These are phyloP conservation scores for Enteromius fasciolatus DNA, from an alignment of 2,797 vertebrate species.

Conservation along the genomic window DNA sequence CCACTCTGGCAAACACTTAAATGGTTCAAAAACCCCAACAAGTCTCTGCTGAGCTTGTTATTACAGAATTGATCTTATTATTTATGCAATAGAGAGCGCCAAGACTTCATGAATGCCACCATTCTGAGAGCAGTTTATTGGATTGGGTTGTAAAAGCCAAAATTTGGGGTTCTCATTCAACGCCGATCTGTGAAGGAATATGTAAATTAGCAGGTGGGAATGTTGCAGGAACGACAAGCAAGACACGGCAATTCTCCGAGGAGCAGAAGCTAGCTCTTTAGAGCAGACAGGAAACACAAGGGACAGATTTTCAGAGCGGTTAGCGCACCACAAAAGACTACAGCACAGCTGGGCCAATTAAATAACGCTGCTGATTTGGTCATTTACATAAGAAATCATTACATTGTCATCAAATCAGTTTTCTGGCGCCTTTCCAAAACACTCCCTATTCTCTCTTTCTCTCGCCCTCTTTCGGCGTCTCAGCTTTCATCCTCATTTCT, in stretches of 20 bases:
- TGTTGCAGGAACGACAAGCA: conserved; percentile 28
- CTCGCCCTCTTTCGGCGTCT: conserved; percentile 21
- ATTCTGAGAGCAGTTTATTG: conserved; percentile 11
- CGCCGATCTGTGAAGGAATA: conserved; percentile 27
- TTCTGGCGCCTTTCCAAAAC: conserved; percentile 59
- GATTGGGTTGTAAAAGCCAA: conserved; percentile 22
- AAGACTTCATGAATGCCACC: conserved; percentile 1
- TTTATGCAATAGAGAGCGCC: conserved; percentile 30
- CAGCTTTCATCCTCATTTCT: conserved; percentile 33
- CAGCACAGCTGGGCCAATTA: conserved; percentile 66
- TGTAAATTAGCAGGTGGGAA: conserved; percentile 51
- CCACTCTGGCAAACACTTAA: background rate
- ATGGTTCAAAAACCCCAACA: background rate
- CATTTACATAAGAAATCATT: conserved; percentile 61
- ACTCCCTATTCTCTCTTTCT: conserved; percentile 39
- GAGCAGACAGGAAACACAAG: conserved; percentile 43
- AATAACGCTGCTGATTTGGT: conserved; percentile 62
- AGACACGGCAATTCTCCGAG: conserved; percentile 35
- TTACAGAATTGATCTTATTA: conserved; percentile 29
- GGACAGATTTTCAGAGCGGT: conserved; percentile 53
- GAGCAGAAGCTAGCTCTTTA: conserved; percentile 44
- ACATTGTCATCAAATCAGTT: conserved; percentile 58
- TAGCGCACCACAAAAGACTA: conserved; percentile 54
- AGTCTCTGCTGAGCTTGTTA: conserved; percentile 15
- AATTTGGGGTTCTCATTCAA: conserved; percentile 10